Evolutionary conservation across 2,888 invertebrate species (phyloP).

Genomic region (Latrodectus hesperus): DNA sequence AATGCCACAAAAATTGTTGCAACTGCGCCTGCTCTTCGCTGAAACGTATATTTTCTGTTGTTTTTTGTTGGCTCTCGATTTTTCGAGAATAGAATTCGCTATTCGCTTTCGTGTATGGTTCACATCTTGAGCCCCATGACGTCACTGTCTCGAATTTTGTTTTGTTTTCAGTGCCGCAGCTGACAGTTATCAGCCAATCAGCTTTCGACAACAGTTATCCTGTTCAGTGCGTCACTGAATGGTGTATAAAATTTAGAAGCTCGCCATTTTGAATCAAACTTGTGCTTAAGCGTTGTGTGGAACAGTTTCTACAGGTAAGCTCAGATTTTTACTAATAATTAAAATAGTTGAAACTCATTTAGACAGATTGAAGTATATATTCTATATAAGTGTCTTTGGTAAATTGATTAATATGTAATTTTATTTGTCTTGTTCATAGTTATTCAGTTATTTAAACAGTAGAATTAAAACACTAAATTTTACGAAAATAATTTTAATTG

Average conservation of each 20-base stretch:
- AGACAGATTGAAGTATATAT: too few species aligned
- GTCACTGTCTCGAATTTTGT: conserved; percentile 28
- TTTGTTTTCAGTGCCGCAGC: conserved; percentile 32
- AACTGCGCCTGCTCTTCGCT: conserved; percentile 6
- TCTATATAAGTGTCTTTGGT: too few species aligned
- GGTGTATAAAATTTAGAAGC: conserved; percentile 40
- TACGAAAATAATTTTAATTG: too few species aligned
- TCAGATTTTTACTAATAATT: too few species aligned
- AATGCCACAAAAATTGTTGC: too few species aligned
- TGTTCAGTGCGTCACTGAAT: conserved; percentile 23
- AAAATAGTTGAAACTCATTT: too few species aligned
- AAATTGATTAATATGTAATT: too few species aligned
- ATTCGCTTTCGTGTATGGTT: conserved; percentile 20
- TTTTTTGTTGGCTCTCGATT: neutral
- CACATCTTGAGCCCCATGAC: conserved; percentile 60
- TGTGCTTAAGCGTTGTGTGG: too few species aligned
- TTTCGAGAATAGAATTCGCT: neutral
- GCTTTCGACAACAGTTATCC: conserved; percentile 32
- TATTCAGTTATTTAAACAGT: too few species aligned
- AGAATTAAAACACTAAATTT: too few species aligned
- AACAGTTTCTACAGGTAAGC: too few species aligned
- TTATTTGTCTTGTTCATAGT: too few species aligned
- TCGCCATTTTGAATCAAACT: conserved; percentile 38
- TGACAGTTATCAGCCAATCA: conserved; percentile 50
- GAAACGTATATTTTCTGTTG: neutral